Percentiles rank a stretch among this genome's conserved stretches.
These are phyloP conservation scores for Salarias fasciatus DNA, from an alignment of 2,797 vertebrate species.

Conservation along the genomic window DNA sequence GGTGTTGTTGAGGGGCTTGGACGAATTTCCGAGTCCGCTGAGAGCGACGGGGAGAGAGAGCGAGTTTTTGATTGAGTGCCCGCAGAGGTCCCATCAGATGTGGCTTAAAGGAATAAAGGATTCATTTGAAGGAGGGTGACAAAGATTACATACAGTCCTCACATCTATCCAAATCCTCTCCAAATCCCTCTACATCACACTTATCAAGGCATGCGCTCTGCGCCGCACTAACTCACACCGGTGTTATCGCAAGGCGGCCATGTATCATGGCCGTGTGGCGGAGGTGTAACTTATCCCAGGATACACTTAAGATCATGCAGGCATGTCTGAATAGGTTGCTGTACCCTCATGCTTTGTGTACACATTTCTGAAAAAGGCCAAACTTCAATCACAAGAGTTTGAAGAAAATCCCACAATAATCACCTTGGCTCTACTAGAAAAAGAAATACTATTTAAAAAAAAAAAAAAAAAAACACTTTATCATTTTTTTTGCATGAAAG, in stretches of 20 bases:
- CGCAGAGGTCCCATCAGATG: constrained; percentile 79
- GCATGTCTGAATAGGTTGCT: constrained; percentile 24
- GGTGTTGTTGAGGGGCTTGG: constrained; percentile 35
- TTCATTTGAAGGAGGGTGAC: constrained; percentile 81
- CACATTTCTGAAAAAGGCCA: constrained; percentile 41
- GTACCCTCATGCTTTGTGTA: constrained; percentile 11
- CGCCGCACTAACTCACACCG: constrained; percentile 60
- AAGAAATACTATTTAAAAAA: too few species aligned
- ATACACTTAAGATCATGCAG: constrained; percentile 48
- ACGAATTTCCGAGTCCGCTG: constrained; percentile 49
- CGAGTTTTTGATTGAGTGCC: constrained; percentile 79
- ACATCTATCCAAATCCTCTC: constrained; percentile 83
- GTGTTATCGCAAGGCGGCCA: constrained; percentile 66
- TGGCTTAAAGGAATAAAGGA: constrained; percentile 83
- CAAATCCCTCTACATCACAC: constrained; percentile 84
- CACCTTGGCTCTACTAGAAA: constrained; percentile 1
- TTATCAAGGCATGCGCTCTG: constrained; percentile 75
- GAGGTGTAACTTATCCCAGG: constrained; percentile 65
- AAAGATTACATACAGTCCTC: constrained; percentile 83
- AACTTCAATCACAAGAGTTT: constrained; percentile 40
- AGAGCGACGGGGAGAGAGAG: constrained; percentile 52
- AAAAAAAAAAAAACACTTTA: neutral
- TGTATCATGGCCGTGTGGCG: constrained; percentile 62
- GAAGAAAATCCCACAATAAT: constrained; percentile 34
- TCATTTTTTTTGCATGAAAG: neutral